Evolutionary conservation across 2,113 vertebrate species (phyloP), one percentile per base, ranked within the genome.

Genomic region (Chamaea fasciata): DNA sequence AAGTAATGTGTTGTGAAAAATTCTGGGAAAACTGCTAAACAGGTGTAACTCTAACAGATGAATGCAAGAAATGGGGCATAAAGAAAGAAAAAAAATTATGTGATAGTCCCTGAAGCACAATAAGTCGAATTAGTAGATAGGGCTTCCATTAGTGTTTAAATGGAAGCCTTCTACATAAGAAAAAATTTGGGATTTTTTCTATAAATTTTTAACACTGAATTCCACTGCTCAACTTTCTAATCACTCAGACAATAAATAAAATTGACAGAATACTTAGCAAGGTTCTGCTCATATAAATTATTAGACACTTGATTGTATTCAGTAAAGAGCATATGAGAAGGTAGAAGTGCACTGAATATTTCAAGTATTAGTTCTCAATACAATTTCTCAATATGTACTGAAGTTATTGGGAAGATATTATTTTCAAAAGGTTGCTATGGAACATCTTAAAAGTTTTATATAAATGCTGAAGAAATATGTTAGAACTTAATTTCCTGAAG

Each of bases 31-130:
- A 78, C 10, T 24, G 2, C 3, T 33, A 41, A 87, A 6, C 0
- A 4, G 7, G 4, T 67, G 5, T 15, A 53, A 37, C 19, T 73
- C 28, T 75, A 56, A 31, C 42, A 67, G 13, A 35, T 14, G 13
- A 42, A 67, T 1, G 3, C 2, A 37, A 52, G 15, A 64, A 89
- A 83, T 46, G 2, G 1, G 3, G 10, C 3, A 33, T 33, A 2
- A 46, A 24, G 12, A 42, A 56, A 64, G 2, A 56, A 6, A 26
- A 15, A 15, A 20, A 55, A 41, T 16, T 16, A 44, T 69, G 14
- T 33, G 26, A 19, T 37, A 57, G 47, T 56, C 56, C 19, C n/a
- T 77, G 35, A 83, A 56, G 23, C 30, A 4, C 15, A 83, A 3
- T 63, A 67, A 53, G 9, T 57, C 0, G 0, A 62, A 78, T 53